phyloP scores from a whole-genome alignment of 2,888 invertebrate genomes.

The Cyrtodaria siliqua region DNA sequence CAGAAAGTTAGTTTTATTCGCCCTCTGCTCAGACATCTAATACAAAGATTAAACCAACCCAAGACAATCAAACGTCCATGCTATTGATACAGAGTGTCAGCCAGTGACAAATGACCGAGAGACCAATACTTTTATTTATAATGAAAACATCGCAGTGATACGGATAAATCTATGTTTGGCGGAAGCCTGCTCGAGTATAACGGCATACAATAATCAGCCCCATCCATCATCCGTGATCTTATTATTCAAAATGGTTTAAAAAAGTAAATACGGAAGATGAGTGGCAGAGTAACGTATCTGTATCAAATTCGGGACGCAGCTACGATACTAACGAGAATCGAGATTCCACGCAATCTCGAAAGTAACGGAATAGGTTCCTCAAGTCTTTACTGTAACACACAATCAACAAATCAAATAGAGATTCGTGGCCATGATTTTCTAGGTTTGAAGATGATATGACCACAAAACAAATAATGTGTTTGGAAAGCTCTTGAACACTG shows the following conservation, averaged over 20 bases:
- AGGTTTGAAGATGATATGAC: neutral
- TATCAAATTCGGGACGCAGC: too few relatives aligned
- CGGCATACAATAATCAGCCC: slow-evolving; percentile 39
- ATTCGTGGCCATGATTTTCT: slow-evolving; percentile 2
- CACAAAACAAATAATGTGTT: slow-evolving; percentile 9
- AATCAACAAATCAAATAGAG: slow-evolving; percentile 36
- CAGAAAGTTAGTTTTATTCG: slow-evolving; percentile 28
- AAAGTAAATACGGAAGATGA: slow-evolving; percentile 40
- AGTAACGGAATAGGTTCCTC: slow-evolving; percentile 18
- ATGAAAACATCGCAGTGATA: slow-evolving; percentile 37
- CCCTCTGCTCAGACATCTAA: slow-evolving; percentile 54
- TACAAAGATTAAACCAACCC: slow-evolving; percentile 55
- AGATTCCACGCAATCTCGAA: too few relatives aligned
- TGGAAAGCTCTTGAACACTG: neutral
- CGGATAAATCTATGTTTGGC: slow-evolving; percentile 40
- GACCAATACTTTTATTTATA: slow-evolving; percentile 40
- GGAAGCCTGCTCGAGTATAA: slow-evolving; percentile 43
- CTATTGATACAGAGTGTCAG: slow-evolving; percentile 54
- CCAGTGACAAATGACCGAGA: slow-evolving; percentile 48
- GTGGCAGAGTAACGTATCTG: neutral
- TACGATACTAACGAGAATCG: too few relatives aligned
- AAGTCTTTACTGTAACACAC: slow-evolving; percentile 10
- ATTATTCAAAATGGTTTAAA: slow-evolving; percentile 55
- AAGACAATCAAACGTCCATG: slow-evolving; percentile 43
- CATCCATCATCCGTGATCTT: slow-evolving; percentile 40